These are phyloP conservation scores for Luehdorfia chinensis DNA, from an alignment of 1,140 invertebrate genomes.

Conservation along the genomic window DNA sequence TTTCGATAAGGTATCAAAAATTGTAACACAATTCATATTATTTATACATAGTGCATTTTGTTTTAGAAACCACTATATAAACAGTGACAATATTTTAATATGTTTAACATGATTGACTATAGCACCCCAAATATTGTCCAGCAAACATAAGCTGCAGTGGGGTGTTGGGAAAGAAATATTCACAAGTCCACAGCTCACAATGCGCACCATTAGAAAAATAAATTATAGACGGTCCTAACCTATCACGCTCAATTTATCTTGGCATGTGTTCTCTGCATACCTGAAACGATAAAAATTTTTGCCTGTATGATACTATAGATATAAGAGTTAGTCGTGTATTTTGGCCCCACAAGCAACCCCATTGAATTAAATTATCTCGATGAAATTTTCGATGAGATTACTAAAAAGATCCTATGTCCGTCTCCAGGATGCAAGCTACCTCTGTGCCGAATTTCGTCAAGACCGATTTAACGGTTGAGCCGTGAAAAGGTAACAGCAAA, in stretches of 20 bases:
- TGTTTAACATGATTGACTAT: slow-evolving; percentile 73
- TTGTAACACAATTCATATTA: slow-evolving; percentile 33
- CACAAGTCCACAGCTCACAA: slow-evolving; percentile 72
- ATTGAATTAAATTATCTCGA: too few species aligned
- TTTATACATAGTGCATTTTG: slow-evolving; percentile 53
- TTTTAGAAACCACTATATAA: slow-evolving; percentile 61
- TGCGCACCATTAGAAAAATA: slow-evolving; percentile 76
- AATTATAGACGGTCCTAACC: slow-evolving; percentile 72
- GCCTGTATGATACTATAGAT: too few species aligned
- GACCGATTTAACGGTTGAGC: too few species aligned
- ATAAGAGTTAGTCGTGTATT: too few species aligned
- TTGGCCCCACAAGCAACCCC: too few species aligned
- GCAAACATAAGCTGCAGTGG: slow-evolving; percentile 47
- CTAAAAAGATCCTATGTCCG: too few species aligned
- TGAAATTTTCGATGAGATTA: too few species aligned
- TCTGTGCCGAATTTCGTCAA: too few species aligned
- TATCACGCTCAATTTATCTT: slow-evolving; percentile 64
- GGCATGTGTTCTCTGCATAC: slow-evolving; percentile 72
- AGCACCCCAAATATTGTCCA: slow-evolving; percentile 65
- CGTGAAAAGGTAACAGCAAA: too few species aligned
- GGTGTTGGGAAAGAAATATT: slow-evolving; percentile 55
- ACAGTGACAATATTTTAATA: slow-evolving; percentile 57
- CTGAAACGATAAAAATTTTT: slow-evolving; percentile 52
- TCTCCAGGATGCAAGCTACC: too few species aligned
- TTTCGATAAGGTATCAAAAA: slow-evolving; percentile 33